Conservation (phyloP, 2,888 invertebrate genomes). For the Balanococcus diminutus region DNA sequence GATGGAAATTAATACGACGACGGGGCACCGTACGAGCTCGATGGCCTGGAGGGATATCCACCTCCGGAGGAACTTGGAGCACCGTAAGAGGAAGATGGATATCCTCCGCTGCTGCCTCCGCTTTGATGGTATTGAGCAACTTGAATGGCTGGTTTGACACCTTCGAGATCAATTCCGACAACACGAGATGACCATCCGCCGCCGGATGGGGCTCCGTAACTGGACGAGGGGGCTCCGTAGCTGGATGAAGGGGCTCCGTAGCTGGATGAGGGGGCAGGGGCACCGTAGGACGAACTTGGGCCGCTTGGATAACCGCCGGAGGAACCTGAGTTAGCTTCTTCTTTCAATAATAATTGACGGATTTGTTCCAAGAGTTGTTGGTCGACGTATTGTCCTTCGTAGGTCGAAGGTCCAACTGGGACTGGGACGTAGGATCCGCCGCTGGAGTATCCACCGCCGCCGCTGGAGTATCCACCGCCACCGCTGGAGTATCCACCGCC, state of each 20-base stretch:
- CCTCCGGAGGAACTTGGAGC: constrained; percentile 74
- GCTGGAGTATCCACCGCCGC: constrained; percentile 62
- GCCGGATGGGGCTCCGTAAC: constrained; percentile 61
- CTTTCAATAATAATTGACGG: constrained; percentile 81
- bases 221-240: constrained; percentile 62
- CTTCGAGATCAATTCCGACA: constrained; percentile 83
- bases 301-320: constrained; percentile 63
- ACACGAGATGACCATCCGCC: constrained; percentile 69
- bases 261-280: constrained; percentile 58
- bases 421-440: constrained; percentile 69
- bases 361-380: constrained; percentile 80
- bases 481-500: constrained; percentile 59
- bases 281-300: constrained; percentile 60
- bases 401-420: constrained; percentile 78
- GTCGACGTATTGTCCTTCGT: constrained; percentile 83
- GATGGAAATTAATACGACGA: constrained; percentile 58
- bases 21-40: constrained; percentile 75
- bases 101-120: constrained; percentile 63
- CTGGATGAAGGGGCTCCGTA: constrained; percentile 58
- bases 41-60: constrained; percentile 70
- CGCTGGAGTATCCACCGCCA: constrained; percentile 61
- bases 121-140: constrained; percentile 83
- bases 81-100: constrained; percentile 65
- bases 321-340: constrained; percentile 69
- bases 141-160: constrained; percentile 84